phyloP scores from a whole-genome alignment of 2,888 invertebrate genomes.

The Coenonympha arcania region DNA sequence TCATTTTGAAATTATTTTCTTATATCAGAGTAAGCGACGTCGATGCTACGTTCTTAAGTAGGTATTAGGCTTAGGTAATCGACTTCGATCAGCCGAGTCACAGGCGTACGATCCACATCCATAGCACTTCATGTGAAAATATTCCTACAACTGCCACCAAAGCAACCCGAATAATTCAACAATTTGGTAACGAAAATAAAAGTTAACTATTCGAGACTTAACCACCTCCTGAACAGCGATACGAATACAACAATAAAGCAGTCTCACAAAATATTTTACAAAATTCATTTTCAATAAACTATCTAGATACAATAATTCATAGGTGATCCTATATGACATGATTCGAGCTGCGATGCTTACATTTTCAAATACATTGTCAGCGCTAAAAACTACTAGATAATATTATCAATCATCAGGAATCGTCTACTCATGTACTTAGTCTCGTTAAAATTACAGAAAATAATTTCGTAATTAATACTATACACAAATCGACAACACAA shows the following conservation, averaged over 20 bases:
- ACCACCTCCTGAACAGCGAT: constrained; percentile 63
- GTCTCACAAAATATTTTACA: constrained; percentile 74
- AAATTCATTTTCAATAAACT: constrained; percentile 65
- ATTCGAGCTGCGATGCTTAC: constrained; percentile 61
- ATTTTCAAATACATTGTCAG: constrained; percentile 68
- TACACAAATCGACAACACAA: constrained; percentile 74
- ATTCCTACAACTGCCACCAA: constrained; percentile 60
- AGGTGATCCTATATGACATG: constrained; percentile 64
- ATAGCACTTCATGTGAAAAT: constrained; percentile 43
- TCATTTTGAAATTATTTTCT: constrained; percentile 55
- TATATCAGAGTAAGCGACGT: constrained; percentile 45
- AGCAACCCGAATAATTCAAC: constrained; percentile 67
- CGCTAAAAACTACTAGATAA: constrained; percentile 64
- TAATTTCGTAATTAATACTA: constrained; percentile 72
- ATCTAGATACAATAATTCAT: constrained; percentile 69
- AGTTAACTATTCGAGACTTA: constrained; percentile 64
- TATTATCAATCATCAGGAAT: constrained; percentile 71
- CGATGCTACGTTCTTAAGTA: constrained; percentile 39
- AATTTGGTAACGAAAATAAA: constrained; percentile 74
- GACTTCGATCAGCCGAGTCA: constrained; percentile 23
- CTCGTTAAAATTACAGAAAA: constrained; percentile 72
- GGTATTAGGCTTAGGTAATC: constrained; percentile 30
- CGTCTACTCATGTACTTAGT: constrained; percentile 71
- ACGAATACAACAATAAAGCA: constrained; percentile 74
- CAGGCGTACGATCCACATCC: constrained; percentile 30